Evolutionary conservation across 2,113 vertebrate species (phyloP).

Genomic region (Natator depressus): DNA sequence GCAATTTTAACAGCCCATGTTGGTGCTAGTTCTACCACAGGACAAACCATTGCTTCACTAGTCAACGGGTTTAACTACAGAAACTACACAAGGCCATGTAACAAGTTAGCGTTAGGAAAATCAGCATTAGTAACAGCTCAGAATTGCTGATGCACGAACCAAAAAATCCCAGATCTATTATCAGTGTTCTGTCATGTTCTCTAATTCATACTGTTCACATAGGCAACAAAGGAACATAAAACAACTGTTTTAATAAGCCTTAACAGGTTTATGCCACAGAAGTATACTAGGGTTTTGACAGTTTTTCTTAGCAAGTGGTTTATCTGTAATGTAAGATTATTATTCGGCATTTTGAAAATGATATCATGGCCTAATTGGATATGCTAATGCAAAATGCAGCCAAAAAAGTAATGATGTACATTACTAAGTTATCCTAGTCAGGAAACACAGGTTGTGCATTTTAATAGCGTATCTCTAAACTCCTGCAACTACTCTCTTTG

Average conservation of each 20-base stretch:
- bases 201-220: not conserved
- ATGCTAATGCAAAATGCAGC: accelerated
- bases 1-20: not conserved
- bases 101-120: not conserved
- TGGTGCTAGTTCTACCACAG: accelerated
- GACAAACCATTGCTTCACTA: not conserved
- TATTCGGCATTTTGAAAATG: not conserved
- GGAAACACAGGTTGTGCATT: not conserved
- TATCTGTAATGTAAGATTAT: not conserved
- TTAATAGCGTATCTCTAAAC: not conserved
- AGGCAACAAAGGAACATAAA: accelerated
- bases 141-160: accelerated
- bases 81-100: not conserved
- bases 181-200: not conserved
- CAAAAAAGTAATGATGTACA: not conserved
- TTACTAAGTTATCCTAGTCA: accelerated
- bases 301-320: not conserved
- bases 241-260: not conserved
- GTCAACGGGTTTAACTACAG: not conserved
- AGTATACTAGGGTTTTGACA: not conserved
- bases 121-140: not conserved
- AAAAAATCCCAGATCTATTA: not conserved
- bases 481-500: accelerated
- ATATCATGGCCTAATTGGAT: not conserved
- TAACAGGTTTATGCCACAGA: not conserved